These are phyloP conservation scores for Corythornis vintsioides DNA, from an alignment of 2,113 vertebrate species.

Conservation along the genomic window DNA sequence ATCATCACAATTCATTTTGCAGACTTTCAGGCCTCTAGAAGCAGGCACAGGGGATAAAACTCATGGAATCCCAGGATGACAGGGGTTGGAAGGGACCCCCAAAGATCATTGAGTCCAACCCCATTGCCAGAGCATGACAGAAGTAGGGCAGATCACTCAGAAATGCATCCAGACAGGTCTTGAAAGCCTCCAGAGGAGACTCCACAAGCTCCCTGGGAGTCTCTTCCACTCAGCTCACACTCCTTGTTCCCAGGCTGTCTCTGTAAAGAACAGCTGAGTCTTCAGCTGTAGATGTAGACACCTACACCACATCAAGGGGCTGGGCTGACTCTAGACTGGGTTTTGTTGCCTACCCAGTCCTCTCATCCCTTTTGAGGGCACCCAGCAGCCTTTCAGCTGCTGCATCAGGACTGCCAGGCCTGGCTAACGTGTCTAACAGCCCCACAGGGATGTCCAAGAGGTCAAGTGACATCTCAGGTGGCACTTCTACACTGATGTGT, in stretches of 20 bases:
- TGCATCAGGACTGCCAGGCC: background rate
- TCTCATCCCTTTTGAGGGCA: background rate
- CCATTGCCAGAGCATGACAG: no score
- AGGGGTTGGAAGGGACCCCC: no score
- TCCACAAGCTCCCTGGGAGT: no score
- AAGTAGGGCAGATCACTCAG: no score
- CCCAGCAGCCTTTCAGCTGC: background rate
- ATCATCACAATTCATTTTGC: background rate
- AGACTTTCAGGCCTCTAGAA: background rate
- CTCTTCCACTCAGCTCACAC: background rate
- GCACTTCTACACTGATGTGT: fast-evolving
- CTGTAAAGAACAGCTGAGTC: background rate
- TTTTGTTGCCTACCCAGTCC: background rate
- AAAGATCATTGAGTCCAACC: no score
- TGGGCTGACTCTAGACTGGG: background rate
- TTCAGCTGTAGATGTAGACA: background rate
- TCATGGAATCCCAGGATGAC: no score
- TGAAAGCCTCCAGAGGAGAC: no score
- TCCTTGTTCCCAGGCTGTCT: background rate
- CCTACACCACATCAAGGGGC: background rate
- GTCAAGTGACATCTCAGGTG: background rate
- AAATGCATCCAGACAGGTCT: no score
- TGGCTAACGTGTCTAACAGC: background rate
- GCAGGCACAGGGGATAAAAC: background rate
- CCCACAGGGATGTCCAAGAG: no score